A percentile compares a stretch with the other conserved stretches of the same genome.
phyloP scores from a whole-genome alignment of 2,797 vertebrate species.

The Chiroxiphia lanceolata region DNA sequence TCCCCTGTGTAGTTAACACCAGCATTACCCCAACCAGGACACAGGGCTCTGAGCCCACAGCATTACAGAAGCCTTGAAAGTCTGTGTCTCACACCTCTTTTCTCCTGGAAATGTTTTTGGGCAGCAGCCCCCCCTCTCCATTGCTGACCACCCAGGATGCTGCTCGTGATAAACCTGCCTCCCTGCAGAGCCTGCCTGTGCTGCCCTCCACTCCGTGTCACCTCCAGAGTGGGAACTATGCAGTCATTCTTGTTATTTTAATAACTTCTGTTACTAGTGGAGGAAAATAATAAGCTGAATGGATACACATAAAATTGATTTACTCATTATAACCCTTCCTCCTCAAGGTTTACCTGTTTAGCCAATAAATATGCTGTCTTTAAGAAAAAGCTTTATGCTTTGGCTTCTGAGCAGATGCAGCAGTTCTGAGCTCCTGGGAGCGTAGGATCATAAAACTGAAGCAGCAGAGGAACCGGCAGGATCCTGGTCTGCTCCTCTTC shows the following conservation, averaged over 20 bases:
- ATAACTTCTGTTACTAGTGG: background rate
- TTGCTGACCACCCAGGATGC: background rate
- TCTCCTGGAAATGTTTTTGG: background rate
- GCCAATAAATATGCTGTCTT: background rate
- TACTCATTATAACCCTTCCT: background rate
- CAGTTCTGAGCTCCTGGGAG: background rate
- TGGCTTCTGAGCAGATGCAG: background rate
- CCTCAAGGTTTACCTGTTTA: background rate
- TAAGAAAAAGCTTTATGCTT: background rate
- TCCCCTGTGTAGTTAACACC: background rate
- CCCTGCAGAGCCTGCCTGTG: background rate
- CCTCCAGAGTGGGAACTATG: background rate
- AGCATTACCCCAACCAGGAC: background rate
- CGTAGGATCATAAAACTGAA: background rate
- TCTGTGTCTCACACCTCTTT: background rate
- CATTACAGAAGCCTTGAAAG: background rate
- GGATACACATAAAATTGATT: background rate
- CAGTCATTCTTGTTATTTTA: background rate
- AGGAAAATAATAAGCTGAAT: background rate
- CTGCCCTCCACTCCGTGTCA: background rate
- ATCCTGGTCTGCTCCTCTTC: background rate
- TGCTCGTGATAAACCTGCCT: background rate
- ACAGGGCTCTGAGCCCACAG: background rate
- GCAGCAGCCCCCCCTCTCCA: background rate
- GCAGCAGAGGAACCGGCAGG: background rate